Evolutionary conservation across 2,113 vertebrate genomes (phyloP).

Genomic region (Lontra canadensis): DNA sequence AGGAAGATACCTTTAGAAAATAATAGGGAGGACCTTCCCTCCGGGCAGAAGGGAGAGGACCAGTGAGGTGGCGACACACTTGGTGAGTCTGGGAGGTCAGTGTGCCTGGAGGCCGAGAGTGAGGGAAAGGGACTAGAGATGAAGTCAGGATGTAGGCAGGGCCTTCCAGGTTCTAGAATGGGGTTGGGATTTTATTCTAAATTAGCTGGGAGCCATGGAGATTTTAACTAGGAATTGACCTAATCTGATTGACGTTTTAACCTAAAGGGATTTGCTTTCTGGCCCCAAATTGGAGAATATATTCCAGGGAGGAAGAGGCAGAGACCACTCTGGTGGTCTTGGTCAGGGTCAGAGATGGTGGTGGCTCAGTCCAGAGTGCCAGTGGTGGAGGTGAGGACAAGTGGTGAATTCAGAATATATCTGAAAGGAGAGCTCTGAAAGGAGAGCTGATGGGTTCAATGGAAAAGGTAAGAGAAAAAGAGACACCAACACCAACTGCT

Average conservation of each 20-base stretch:
- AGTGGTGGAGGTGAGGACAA: rapidly evolving
- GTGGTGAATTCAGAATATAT: background rate
- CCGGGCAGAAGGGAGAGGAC: background rate
- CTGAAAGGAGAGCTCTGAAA: background rate
- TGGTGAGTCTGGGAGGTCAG: background rate
- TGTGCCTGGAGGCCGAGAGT: background rate
- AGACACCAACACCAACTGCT: rapidly evolving
- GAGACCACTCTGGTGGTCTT: background rate
- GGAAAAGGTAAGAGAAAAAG: background rate
- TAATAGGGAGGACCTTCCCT: background rate
- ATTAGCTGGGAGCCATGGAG: background rate
- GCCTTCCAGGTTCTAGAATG: rapidly evolving
- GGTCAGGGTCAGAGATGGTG: background rate
- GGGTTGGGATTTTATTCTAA: background rate
- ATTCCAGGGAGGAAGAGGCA: background rate
- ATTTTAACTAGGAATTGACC: background rate
- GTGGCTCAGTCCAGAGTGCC: background rate
- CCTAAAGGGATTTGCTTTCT: background rate
- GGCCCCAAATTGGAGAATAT: background rate
- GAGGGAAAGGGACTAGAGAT: background rate
- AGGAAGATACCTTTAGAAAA: background rate
- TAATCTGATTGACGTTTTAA: background rate
- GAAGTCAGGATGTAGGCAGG: background rate
- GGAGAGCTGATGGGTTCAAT: background rate
- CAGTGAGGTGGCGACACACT: rapidly evolving